phyloP scores from a whole-genome alignment of 2,888 invertebrate species.

The Netelia fuscicornis region DNA sequence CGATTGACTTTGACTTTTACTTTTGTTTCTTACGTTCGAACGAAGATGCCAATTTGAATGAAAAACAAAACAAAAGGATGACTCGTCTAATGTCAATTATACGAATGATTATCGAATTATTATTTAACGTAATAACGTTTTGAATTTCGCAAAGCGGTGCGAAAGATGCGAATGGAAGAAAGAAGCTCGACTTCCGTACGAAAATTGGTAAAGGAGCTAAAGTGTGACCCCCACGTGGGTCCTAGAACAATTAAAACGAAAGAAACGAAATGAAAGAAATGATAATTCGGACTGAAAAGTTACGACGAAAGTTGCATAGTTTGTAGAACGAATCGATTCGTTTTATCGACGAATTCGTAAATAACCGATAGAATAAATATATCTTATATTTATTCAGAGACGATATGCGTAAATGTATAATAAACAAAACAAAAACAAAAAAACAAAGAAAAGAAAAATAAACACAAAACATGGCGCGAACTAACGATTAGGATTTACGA shows the following conservation, averaged over 20 bases:
- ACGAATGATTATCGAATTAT: too few relatives aligned
- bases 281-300: constrained; percentile 33
- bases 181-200: constrained; percentile 30
- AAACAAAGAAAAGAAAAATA: not conserved
- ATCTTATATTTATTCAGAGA: constrained; percentile 51
- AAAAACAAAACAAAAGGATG: not conserved
- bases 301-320: constrained; percentile 52
- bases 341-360: constrained; percentile 8
- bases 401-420: constrained; percentile 45
- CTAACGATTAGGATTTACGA: constrained; percentile 4
- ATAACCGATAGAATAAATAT: constrained; percentile 30
- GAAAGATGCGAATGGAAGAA: not conserved
- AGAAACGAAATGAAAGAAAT: constrained; percentile 22
- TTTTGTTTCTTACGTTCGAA: not conserved
- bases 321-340: constrained; percentile 17
- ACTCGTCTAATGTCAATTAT: constrained; percentile 23
- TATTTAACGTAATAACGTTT: constrained; percentile 46
- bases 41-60: constrained; percentile 43
- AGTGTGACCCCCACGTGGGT: too few relatives aligned
- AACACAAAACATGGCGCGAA: constrained; percentile 25
- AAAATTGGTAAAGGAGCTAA: not conserved
- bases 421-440: not conserved
- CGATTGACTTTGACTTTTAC: not conserved
- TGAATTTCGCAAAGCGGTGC: not conserved
- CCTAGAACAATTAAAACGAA: too few relatives aligned